Evolutionary conservation across 2,888 invertebrate genomes (phyloP).

Genomic region (Epirrhoe tristata): DNA sequence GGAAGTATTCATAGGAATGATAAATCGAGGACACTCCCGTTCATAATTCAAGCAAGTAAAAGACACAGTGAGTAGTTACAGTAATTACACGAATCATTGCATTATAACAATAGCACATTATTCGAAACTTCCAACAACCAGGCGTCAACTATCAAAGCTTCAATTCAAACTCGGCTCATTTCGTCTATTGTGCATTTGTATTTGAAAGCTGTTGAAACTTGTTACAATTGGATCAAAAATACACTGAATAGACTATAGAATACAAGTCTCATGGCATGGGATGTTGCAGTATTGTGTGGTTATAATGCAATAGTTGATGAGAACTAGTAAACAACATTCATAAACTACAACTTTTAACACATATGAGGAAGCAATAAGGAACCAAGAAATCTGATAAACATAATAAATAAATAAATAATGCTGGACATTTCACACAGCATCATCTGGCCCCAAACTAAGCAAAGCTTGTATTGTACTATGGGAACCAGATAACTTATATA

Average conservation of each 20-base stretch:
- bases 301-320: constrained; percentile 9
- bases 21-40: constrained; percentile 5
- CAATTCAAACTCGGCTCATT: constrained; percentile 39
- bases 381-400: neutral
- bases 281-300: neutral
- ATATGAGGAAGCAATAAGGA: neutral
- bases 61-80: constrained; percentile 41
- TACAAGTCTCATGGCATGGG: neutral
- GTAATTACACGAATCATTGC: constrained; percentile 71
- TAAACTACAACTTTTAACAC: neutral
- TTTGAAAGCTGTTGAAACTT: constrained; percentile 34
- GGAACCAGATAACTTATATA: too few species aligned
- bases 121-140: constrained; percentile 44
- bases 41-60: neutral
- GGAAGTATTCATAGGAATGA: neutral
- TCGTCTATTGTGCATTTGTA: constrained; percentile 33
- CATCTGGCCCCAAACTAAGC: too few species aligned
- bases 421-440: too few species aligned
- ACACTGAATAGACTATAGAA: constrained; percentile 8
- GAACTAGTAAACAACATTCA: neutral
- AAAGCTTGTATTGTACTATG: too few species aligned
- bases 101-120: constrained; percentile 59
- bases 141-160: constrained; percentile 50
- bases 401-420: too few species aligned
- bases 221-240: constrained; percentile 23